Percentiles rank a stretch among this genome's conserved stretches.
phyloP scores from a whole-genome alignment of 2,113 vertebrate species.

The Oceanodroma tethys region DNA sequence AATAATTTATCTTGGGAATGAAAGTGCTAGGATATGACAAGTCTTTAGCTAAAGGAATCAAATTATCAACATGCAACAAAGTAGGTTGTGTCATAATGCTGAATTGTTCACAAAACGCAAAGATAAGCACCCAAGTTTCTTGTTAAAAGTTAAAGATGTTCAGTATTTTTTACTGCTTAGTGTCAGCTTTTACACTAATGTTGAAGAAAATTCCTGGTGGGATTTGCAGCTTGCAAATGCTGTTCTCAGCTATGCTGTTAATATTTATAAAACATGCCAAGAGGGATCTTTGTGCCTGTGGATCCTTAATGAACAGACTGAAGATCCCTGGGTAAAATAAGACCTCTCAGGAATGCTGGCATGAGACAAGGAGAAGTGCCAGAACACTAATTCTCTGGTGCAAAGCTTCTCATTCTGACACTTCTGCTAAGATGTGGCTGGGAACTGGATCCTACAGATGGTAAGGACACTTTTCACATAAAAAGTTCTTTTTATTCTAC shows the following conservation, averaged over 20 bases:
- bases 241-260: conserved; percentile 48
- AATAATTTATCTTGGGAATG: background rate
- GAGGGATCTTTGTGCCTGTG: background rate
- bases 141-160: background rate
- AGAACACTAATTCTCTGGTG: conserved; percentile 1
- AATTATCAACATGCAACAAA: background rate
- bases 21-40: background rate
- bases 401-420: conserved; percentile 31
- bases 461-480: conserved; percentile 17
- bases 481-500: background rate
- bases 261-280: conserved; percentile 14
- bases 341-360: conserved; percentile 43
- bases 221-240: conserved; percentile 38
- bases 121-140: background rate
- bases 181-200: background rate
- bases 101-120: background rate
- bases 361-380: conserved; percentile 15
- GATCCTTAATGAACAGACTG: background rate
- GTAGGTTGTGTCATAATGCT: background rate
- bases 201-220: background rate
- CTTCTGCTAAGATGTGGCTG: conserved; percentile 23
- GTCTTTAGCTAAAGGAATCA: background rate
- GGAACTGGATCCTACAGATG: background rate
- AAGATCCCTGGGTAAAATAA: conserved; percentile 47
- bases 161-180: background rate